Base-by-base conservation (phyloP, 2,797 vertebrate species). In the Synaphobranchus kaupii region DNA sequence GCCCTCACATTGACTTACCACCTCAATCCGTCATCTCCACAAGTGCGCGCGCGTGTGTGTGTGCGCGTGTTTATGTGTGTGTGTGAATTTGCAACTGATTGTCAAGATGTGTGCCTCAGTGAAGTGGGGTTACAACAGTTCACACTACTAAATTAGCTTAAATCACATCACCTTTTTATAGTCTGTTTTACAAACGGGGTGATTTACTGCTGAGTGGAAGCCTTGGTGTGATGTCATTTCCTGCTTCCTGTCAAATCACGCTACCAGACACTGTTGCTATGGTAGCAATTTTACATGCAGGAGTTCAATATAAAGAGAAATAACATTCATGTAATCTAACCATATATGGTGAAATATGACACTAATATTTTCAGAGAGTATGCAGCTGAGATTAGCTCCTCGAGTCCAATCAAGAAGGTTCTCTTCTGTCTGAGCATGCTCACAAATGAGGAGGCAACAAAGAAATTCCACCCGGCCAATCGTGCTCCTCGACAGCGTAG, bases 151-250 rank as follows among this genome's bases (percentile, higher is more conserved):
- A 28, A n/a, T 22, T 44, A 76, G 54, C 48, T n/a, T 39, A 78
- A 81, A 60, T 80, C 31, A 44, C 85, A 50, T 86, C 73, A 60
- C 85, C 76, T 86, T 81, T 76, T 78, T 56, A 81, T 81, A 60
- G 85, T 60, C 60, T 71, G 56, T 44, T 22, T 86, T 81, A 80
- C 34, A 86, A 56, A 76, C 20, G n/a, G 28, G 15, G 28, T 63
- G 52, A 80, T 81, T 86, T 58, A 63, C 71, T 56, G 73, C 34
- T 20, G 73, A 78, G 34, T 17, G 73, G 34, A 47, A 39, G 39
- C 34, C 17, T 20, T 78, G 20, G 34, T 44, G 73, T 47, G 39
- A 78, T 78, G 73, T 44, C 13, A 39, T 22, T 44, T 78, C 73
- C 73, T 47, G 73, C 39, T 78, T 78, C 73, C 34, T 78, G 34